These are phyloP conservation scores for Micromys minutus DNA, from an alignment of 2,113 vertebrate genomes.

Conservation along the genomic window DNA sequence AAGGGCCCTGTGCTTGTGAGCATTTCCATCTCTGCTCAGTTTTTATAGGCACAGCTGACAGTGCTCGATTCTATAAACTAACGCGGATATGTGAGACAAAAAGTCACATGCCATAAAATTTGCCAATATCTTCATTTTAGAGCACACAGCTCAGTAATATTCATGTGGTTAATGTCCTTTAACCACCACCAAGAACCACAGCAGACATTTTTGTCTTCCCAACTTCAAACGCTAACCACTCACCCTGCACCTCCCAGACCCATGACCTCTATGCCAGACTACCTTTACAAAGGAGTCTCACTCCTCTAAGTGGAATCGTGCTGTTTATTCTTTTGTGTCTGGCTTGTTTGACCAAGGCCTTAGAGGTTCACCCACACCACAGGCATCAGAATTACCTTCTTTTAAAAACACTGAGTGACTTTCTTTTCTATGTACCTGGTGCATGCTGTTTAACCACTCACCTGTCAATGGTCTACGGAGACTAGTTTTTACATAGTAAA, in stretches of 20 bases:
- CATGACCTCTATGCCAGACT: not conserved
- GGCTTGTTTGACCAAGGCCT: conserved; percentile 17
- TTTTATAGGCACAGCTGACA: not conserved
- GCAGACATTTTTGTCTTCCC: not conserved
- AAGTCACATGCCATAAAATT: not conserved
- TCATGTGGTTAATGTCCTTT: not conserved
- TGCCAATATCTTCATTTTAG: not conserved
- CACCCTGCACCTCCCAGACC: not conserved
- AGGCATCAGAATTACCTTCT: not conserved
- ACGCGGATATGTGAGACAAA: not conserved
- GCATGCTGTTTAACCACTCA: no score
- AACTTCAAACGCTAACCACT: not conserved
- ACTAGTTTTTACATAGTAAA: not conserved
- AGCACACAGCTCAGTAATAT: not conserved
- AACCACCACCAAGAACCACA: not conserved
- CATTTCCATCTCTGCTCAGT: not conserved
- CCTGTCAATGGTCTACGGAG: not conserved
- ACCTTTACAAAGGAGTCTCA: not conserved
- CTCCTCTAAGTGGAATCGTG: not conserved
- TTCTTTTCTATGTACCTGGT: not conserved
- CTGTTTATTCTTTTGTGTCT: not conserved
- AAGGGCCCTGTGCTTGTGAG: not conserved
- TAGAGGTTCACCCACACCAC: not conserved
- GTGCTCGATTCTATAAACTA: not conserved
- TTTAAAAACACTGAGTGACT: not conserved